Evolutionary conservation across 2,888 invertebrate genomes (phyloP).

Genomic region (Drosophila mayaguana): DNA sequence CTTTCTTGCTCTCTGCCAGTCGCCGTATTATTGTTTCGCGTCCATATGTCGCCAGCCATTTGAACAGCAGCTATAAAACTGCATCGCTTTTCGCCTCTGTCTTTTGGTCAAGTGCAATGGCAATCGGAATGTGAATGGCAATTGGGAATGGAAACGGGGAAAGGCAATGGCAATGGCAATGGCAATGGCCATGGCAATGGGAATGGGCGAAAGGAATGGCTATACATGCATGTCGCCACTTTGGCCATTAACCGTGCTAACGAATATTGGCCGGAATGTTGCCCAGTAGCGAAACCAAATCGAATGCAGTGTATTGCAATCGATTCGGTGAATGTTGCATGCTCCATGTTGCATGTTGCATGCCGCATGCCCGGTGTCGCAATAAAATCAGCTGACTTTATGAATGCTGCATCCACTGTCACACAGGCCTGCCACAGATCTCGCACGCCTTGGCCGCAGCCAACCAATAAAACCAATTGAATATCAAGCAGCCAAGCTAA

Average conservation of each 20-base stretch:
- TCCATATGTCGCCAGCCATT: constrained; percentile 76
- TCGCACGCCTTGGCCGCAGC: not conserved
- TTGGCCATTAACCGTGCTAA: constrained; percentile 56
- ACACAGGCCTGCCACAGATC: not conserved
- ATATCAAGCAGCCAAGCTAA: constrained; percentile 13
- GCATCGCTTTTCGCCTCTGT: constrained; percentile 51
- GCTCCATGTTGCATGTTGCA: constrained; percentile 26
- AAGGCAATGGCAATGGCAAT: constrained; percentile 21
- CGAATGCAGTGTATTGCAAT: constrained; percentile 18
- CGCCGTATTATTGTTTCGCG: constrained; percentile 48
- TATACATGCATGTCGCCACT: constrained; percentile 57
- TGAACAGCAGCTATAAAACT: constrained; percentile 54
- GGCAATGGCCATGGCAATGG: constrained; percentile 16
- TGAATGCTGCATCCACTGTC: constrained; percentile 38
- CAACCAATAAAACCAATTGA: constrained; percentile 12
- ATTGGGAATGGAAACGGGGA: constrained; percentile 32
- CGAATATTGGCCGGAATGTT: constrained; percentile 59
- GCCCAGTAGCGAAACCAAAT: constrained; percentile 20
- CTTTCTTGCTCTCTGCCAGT: not conserved
- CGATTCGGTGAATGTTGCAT: constrained; percentile 30
- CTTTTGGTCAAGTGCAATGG: constrained; percentile 61
- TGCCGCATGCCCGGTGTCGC: constrained; percentile 36
- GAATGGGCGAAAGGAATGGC: constrained; percentile 8
- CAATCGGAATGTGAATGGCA: constrained; percentile 39
- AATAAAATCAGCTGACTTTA: constrained; percentile 75